Base-by-base conservation (phyloP, 2,888 invertebrate genomes). In the Netelia melanura region DNA sequence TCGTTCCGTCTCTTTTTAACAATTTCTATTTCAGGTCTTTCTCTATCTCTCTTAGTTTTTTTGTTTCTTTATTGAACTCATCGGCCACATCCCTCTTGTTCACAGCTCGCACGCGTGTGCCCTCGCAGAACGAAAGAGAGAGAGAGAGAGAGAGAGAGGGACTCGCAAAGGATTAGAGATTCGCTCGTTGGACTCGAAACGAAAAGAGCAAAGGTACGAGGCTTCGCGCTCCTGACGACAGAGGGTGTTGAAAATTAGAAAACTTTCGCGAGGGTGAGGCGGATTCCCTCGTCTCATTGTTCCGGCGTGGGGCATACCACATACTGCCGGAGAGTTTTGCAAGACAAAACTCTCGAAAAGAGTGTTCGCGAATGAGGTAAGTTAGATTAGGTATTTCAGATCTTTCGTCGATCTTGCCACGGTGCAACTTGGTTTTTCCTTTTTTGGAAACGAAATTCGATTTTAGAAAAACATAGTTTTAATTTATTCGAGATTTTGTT, bases 211-310 rank as follows among this genome's bases (percentile, higher is more conserved):
- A 86, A 89, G 90, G 30, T 30, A 58, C 68, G 67, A 67, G 58
- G 25, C 30, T 23, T 52, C 14, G 11, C 11, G 48, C n/a, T 56
- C 23, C 38, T 61, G 58, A 68, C 17, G 48, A 78, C 68, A 89
- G 38, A 38, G 90, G 89, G 90, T 92, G 91, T 91, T 91, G 91
- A 90, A 92, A 92, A 92, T 92, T 91, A 91, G 91, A 61, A 77
- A 77, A 44, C 68, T 67, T 67, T 44, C 17, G 44, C 90, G 92
- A 91, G 48, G 48, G 38, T 3, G 58, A 58, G 17, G n/a, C 58
- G 48, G 91, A 92, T 92, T 93, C 92, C 92, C 92, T 93, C 92
- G 90, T 88, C 88, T 91, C 89, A 92, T 93, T 93, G 92, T 93
- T 93, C 25, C 58, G 30, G 52, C 21, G 58, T 23, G 21, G 10